Conservation (phyloP, 2,888 invertebrate genomes). For the Amblyjoppa fuscipennis region DNA sequence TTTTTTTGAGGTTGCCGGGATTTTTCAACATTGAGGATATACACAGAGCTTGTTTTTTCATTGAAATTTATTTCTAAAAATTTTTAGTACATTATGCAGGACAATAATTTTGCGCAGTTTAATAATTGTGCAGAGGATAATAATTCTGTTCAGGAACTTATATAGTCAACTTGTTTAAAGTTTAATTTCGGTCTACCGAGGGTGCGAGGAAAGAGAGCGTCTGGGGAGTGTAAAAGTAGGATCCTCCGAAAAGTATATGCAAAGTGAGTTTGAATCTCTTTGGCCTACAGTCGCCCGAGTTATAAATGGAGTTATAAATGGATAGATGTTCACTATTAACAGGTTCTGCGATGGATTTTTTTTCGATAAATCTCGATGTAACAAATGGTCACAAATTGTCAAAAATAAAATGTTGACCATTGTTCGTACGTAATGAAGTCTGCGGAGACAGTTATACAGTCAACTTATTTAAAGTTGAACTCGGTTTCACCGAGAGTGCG, state of each 20-base stretch:
- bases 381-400: too few relatives aligned
- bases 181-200: not conserved
- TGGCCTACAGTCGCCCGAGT: conserved; percentile 68
- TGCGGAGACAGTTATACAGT: conserved; percentile 3
- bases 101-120: too few relatives aligned
- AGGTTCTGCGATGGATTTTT: too few relatives aligned
- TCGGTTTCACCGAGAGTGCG: not conserved
- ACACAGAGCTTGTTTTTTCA: conserved; percentile 24
- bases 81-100: conserved; percentile 7
- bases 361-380: too few relatives aligned
- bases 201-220: not conserved
- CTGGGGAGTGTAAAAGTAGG: not conserved
- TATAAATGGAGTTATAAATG: too few relatives aligned
- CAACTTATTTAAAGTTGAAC: conserved; percentile 25
- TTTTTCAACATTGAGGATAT: conserved; percentile 22
- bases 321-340: too few relatives aligned
- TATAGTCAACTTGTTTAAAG: conserved; percentile 21
- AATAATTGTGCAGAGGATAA: too few relatives aligned
- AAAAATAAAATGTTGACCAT: not conserved
- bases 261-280: conserved; percentile 40
- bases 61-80: conserved; percentile 40
- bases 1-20: too few relatives aligned
- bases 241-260: conserved; percentile 28
- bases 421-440: conserved; percentile 1
- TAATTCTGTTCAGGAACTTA: not conserved